A percentile compares a stretch with the other conserved stretches of the same genome.
Evolutionary conservation across 2,797 vertebrate species (phyloP).

Genomic region (Lutjanus argentimaculatus): DNA sequence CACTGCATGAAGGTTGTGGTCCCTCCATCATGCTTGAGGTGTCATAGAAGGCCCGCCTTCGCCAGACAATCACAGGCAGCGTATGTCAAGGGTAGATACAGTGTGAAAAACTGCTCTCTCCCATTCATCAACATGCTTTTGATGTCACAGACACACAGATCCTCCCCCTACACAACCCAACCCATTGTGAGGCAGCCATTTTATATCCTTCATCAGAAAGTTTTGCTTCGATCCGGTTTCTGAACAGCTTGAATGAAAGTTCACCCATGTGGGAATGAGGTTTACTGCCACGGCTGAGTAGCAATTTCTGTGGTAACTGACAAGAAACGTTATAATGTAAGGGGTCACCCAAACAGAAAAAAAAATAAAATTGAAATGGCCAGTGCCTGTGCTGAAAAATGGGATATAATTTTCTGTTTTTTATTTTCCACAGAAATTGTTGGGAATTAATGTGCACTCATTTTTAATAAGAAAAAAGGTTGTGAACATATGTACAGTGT

Average conservation of each 20-base stretch:
- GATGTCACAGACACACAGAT: conserved; percentile 9
- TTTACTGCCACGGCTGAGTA: conserved; percentile 11
- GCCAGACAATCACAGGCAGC: conserved; percentile 34
- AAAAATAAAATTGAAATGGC: background rate
- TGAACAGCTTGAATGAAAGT: conserved; percentile 15
- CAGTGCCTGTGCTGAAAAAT: background rate
- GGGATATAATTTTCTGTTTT: background rate
- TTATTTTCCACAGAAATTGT: background rate
- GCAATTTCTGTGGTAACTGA: conserved; percentile 8
- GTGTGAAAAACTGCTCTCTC: background rate
- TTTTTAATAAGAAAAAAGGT: background rate
- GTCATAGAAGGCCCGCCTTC: conserved; percentile 40
- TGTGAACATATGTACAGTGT: too few relatives aligned
- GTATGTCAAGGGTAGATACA: conserved; percentile 5
- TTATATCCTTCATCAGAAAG: conserved; percentile 10
- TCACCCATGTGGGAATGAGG: conserved; percentile 20
- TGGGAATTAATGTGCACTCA: background rate
- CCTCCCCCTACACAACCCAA: background rate
- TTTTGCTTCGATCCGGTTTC: conserved; percentile 15
- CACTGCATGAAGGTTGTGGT: conserved; percentile 60
- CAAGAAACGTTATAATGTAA: conserved; percentile 11
- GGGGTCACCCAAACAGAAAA: background rate
- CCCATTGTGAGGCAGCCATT: conserved; percentile 2
- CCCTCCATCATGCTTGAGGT: conserved; percentile 64
- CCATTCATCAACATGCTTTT: conserved; percentile 29